These are phyloP conservation scores for Apamea monoglypha DNA, from an alignment of 2,888 invertebrate genomes.

Conservation along the genomic window DNA sequence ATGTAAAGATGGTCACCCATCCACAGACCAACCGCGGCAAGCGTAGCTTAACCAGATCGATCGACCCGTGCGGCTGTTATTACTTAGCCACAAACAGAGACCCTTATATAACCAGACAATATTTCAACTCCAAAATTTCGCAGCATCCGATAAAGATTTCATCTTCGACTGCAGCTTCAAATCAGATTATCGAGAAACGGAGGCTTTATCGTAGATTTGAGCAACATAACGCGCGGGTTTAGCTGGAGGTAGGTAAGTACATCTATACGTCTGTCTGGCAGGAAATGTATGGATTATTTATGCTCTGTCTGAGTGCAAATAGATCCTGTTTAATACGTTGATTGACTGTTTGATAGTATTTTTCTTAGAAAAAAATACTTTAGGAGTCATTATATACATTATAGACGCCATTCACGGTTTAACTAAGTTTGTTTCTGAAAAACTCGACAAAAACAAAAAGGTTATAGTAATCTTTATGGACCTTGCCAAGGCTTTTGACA, in stretches of 20 bases:
- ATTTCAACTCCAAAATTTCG: background rate
- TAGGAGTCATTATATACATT: too few species aligned
- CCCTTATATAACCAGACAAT: constrained; percentile 6
- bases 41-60: too few species aligned
- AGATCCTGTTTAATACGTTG: constrained; percentile 13
- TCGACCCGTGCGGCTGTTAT: too few species aligned
- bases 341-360: constrained; percentile 10
- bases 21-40: too few species aligned
- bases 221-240: constrained; percentile 4
- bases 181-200: constrained; percentile 33
- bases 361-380: background rate
- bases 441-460: too few species aligned
- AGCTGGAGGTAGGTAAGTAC: background rate
- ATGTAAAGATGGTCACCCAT: too few species aligned
- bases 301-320: constrained; percentile 29
- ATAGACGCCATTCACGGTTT: too few species aligned
- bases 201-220: constrained; percentile 35
- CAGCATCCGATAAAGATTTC: constrained; percentile 14
- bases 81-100: too few species aligned
- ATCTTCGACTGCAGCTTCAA: constrained; percentile 5
- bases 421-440: too few species aligned
- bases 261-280: constrained; percentile 23
- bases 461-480: too few species aligned
- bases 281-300: constrained; percentile 42
- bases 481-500: too few species aligned